phyloP scores from a whole-genome alignment of 53 echinoderm and acorn worm genomes.

The Arbacia lixula region DNA sequence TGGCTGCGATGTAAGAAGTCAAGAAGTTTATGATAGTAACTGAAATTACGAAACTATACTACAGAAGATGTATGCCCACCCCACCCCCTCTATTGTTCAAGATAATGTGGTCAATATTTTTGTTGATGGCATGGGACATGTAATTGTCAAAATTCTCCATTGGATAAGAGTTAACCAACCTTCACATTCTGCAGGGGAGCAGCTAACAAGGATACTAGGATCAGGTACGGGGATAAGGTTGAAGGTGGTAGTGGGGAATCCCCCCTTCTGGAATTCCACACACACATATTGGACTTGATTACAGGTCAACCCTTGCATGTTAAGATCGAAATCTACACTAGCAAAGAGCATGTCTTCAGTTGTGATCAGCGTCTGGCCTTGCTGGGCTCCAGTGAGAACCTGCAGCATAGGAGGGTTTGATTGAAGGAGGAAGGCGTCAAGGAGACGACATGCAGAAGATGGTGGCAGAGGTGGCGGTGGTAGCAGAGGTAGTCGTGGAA shows the following conservation, averaged over 20 bases:
- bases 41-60: too few species aligned
- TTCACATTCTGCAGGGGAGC: slow-evolving; percentile 82
- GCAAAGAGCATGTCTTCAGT: slow-evolving; percentile 69
- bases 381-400: slow-evolving; percentile 59
- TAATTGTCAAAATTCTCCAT: too few species aligned
- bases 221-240: slow-evolving; percentile 74
- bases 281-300: slow-evolving; percentile 79
- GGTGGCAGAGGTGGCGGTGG: too few species aligned
- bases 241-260: slow-evolving; percentile 65
- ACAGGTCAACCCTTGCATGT: slow-evolving; percentile 73
- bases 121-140: too few species aligned
- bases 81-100: too few species aligned
- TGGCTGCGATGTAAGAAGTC: too few species aligned
- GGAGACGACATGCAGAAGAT: neutral
- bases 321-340: slow-evolving; percentile 76
- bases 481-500: too few species aligned
- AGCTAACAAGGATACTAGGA: slow-evolving; percentile 72
- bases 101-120: too few species aligned
- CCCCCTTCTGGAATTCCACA: slow-evolving; percentile 79
- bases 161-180: too few species aligned
- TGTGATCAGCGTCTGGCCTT: slow-evolving; percentile 43
- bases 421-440: too few species aligned
- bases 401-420: slow-evolving; percentile 1
- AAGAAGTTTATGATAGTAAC: too few species aligned
- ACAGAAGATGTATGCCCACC: too few species aligned